phyloP scores from a whole-genome alignment of 2,113 vertebrate genomes.

The Apodemus speciosus region DNA sequence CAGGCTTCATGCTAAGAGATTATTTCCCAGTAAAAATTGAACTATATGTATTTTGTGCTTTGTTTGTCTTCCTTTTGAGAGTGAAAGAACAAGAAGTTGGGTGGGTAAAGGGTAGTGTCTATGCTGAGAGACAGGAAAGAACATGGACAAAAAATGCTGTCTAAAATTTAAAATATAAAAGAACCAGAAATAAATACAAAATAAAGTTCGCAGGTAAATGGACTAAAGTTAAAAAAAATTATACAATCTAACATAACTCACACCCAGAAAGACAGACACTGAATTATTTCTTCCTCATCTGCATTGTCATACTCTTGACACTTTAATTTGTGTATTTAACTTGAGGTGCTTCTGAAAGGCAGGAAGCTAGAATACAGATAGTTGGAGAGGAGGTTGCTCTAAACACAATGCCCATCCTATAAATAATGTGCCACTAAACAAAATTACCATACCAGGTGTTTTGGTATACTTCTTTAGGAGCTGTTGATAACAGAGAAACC shows the following conservation, averaged over 20 bases:
- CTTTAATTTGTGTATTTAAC: not conserved
- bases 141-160: not conserved
- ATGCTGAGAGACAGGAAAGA: not conserved
- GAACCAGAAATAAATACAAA: not conserved
- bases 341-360: not conserved
- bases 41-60: not conserved
- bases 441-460: not conserved
- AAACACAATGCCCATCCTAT: not conserved
- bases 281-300: not conserved
- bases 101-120: not conserved
- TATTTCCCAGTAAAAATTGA: not conserved
- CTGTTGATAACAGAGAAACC: not conserved
- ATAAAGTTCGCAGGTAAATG: not conserved
- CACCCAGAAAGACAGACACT: not conserved
- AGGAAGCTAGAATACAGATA: not conserved
- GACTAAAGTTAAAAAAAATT: not conserved
- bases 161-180: not conserved
- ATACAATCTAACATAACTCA: not conserved
- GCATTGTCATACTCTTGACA: not conserved
- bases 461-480: not conserved
- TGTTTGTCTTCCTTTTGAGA: not conserved
- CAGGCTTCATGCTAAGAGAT: not conserved
- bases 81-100: not conserved
- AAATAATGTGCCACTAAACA: not conserved
- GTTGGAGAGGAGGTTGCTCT: not conserved